Percentiles rank a stretch among this genome's conserved stretches.
phyloP scores from a whole-genome alignment of 2,113 vertebrate genomes.

The Ammodytes marinus region DNA sequence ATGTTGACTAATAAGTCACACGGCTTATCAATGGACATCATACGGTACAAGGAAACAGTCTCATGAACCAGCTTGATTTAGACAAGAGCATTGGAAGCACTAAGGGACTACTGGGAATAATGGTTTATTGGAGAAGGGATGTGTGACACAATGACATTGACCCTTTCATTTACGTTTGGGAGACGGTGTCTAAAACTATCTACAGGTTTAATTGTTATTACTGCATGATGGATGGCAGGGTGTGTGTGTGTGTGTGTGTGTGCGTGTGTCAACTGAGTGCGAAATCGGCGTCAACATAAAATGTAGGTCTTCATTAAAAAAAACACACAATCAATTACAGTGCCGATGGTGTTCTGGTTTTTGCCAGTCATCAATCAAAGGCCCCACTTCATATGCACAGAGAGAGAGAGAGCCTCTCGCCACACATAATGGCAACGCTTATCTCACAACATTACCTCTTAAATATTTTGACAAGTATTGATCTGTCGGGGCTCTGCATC shows the following conservation, averaged over 20 bases:
- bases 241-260: background rate
- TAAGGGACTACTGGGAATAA: background rate
- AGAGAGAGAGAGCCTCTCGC: constrained; percentile 46
- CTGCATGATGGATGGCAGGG: constrained; percentile 65
- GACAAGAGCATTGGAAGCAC: background rate
- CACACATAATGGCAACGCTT: constrained; percentile 66
- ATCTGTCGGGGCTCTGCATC: constrained; percentile 40
- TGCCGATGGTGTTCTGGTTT: constrained; percentile 66
- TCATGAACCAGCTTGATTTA: background rate
- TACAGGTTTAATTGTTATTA: constrained; percentile 55
- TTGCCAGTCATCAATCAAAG: constrained; percentile 80
- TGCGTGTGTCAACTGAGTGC: constrained; percentile 59
- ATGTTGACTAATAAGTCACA: background rate
- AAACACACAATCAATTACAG: constrained; percentile 63
- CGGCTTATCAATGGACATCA: background rate
- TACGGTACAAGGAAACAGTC: background rate
- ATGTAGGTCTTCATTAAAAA: constrained; percentile 80
- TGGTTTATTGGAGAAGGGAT: background rate
- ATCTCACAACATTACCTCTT: constrained; percentile 71
- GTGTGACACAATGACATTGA: background rate
- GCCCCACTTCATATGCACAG: constrained; percentile 60
- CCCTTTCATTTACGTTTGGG: constrained; percentile 35
- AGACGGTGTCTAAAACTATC: constrained; percentile 18
- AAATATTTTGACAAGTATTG: constrained; percentile 70
- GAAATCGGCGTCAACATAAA: constrained; percentile 69